Percentiles rank a stretch among this genome's conserved stretches.
Evolutionary conservation across 1,140 invertebrate species (phyloP).

Genomic region (Orussus abietinus): DNA sequence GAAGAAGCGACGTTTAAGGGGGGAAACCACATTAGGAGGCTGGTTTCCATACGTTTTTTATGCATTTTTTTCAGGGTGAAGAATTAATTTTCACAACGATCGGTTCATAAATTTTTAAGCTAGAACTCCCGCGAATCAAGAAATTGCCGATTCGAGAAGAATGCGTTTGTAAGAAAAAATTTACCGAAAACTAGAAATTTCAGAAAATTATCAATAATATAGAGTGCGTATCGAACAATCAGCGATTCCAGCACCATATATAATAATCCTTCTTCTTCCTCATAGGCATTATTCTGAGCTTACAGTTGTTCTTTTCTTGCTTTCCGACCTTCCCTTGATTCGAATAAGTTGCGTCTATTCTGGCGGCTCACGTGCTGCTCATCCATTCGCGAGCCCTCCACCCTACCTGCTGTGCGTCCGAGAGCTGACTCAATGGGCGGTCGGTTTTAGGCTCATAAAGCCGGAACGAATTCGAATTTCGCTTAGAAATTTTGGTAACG

Average conservation of each 20-base stretch:
- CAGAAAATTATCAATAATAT: too few species aligned
- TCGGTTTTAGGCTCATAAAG: too few species aligned
- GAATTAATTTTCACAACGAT: slow-evolving; percentile 8
- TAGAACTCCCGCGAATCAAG: slow-evolving; percentile 1
- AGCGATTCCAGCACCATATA: slow-evolving; percentile 9
- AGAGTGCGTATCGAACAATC: too few species aligned
- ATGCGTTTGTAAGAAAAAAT: neutral
- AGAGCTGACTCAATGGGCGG: too few species aligned
- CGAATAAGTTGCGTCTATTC: slow-evolving; percentile 4
- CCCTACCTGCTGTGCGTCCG: too few species aligned
- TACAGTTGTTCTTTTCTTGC: neutral
- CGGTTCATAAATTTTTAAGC: slow-evolving; percentile 4
- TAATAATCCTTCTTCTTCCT: slow-evolving; percentile 5
- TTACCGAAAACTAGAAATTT: too few species aligned
- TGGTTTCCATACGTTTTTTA: slow-evolving; percentile 1
- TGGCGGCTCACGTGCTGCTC: slow-evolving; percentile 1
- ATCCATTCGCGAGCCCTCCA: neutral
- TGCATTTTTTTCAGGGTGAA: neutral
- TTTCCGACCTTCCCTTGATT: slow-evolving; percentile 1
- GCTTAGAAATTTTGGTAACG: too few species aligned
- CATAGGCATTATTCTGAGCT: slow-evolving; percentile 1
- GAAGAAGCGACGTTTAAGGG: too few species aligned
- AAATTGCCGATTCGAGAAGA: neutral
- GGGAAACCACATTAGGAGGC: slow-evolving; percentile 5
- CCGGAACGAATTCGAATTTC: too few species aligned